A percentile compares a stretch with the other conserved stretches of the same genome.
These are phyloP conservation scores for Rhopalosiphum nymphaeae DNA, from an alignment of 2,888 invertebrate species.

Conservation along the genomic window DNA sequence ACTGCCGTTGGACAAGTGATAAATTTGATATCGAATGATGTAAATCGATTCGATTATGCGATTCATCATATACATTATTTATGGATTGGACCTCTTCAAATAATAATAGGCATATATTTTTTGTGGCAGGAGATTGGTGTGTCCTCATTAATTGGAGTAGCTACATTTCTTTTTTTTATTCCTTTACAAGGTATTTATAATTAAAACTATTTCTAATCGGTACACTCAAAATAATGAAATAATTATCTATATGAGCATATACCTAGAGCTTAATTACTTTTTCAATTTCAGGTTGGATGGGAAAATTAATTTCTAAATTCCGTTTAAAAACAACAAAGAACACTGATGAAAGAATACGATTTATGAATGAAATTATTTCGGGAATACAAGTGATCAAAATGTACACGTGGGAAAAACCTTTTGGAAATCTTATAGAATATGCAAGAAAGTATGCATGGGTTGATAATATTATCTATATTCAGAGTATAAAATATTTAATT, in stretches of 20 bases:
- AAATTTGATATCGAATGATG: slow-evolving; percentile 70
- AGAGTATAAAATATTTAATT: not conserved
- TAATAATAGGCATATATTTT: slow-evolving; percentile 73
- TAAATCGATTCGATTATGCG: slow-evolving; percentile 86
- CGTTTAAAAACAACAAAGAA: slow-evolving; percentile 85
- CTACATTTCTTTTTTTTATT: slow-evolving; percentile 70
- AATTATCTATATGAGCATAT: too few species aligned
- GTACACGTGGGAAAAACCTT: slow-evolving; percentile 92
- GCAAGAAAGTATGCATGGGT: slow-evolving; percentile 78
- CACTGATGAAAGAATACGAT: slow-evolving; percentile 89
- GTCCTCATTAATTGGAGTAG: slow-evolving; percentile 75
- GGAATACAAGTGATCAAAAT: slow-evolving; percentile 92
- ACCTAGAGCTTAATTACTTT: too few species aligned
- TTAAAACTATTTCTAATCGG: too few species aligned
- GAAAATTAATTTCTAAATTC: slow-evolving; percentile 81
- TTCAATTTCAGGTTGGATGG: slow-evolving; percentile 76
- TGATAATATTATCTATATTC: too few species aligned
- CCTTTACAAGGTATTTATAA: slow-evolving; percentile 68
- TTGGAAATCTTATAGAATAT: slow-evolving; percentile 79
- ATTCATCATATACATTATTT: slow-evolving; percentile 82
- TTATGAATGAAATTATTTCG: slow-evolving; percentile 91
- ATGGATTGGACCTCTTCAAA: slow-evolving; percentile 90
- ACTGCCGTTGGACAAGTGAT: slow-evolving; percentile 81
- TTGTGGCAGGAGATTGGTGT: slow-evolving; percentile 72
- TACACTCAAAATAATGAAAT: too few species aligned